phyloP scores from a whole-genome alignment of 2,888 invertebrate species.

The Linnaemya tessellans region DNA sequence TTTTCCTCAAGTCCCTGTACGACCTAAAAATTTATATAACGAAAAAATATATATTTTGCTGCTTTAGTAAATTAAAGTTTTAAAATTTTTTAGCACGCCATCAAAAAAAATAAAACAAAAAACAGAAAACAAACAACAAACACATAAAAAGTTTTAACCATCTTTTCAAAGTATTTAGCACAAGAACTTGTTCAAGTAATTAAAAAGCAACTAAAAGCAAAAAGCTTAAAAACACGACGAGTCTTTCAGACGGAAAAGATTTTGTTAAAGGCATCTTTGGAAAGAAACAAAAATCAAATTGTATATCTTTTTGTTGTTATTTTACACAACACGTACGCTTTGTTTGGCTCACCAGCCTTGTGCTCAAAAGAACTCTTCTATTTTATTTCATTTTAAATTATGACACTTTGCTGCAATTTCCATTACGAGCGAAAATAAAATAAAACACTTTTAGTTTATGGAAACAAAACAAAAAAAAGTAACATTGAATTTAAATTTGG shows the following conservation, averaged over 20 bases:
- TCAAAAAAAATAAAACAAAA: slow-evolving; percentile 7
- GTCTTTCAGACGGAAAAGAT: neutral
- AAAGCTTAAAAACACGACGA: neutral
- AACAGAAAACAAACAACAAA: slow-evolving; percentile 3
- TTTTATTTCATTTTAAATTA: slow-evolving; percentile 39
- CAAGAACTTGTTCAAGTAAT: slow-evolving; percentile 64
- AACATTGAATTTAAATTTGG: neutral
- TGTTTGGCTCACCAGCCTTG: slow-evolving; percentile 27
- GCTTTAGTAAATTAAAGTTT: slow-evolving; percentile 36
- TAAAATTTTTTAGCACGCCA: slow-evolving; percentile 59
- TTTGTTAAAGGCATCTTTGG: slow-evolving; percentile 1
- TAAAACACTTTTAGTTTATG: neutral
- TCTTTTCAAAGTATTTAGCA: slow-evolving; percentile 51
- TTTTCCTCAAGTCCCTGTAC: neutral
- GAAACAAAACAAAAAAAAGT: neutral
- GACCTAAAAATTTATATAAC: neutral
- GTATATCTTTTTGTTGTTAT: slow-evolving; percentile 15
- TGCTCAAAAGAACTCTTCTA: slow-evolving; percentile 2
- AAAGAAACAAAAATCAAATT: slow-evolving; percentile 12
- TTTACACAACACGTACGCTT: slow-evolving; percentile 39
- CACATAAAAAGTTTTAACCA: slow-evolving; percentile 38
- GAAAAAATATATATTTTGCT: slow-evolving; percentile 1
- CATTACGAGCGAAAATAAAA: slow-evolving; percentile 35
- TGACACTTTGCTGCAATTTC: slow-evolving; percentile 45
- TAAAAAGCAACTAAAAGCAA: slow-evolving; percentile 48